Conservation (phyloP, 2,888 invertebrate species). For the Folsomia candida region DNA sequence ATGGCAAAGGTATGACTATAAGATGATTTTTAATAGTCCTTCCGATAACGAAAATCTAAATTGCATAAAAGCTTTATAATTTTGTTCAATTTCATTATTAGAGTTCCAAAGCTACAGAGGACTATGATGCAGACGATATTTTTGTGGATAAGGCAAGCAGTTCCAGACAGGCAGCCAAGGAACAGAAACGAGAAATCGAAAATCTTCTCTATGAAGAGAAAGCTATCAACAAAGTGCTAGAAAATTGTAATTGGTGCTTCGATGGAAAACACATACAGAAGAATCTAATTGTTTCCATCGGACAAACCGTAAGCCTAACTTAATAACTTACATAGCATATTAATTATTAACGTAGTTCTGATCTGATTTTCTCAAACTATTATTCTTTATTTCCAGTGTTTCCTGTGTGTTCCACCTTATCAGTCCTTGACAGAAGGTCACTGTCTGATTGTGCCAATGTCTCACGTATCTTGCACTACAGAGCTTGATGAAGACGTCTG, state of each 20-base stretch:
- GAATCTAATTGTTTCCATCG: slow-evolving; percentile 78
- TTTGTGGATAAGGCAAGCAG: slow-evolving; percentile 70
- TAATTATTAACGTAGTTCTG: slow-evolving; percentile 7
- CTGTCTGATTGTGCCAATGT: slow-evolving; percentile 68
- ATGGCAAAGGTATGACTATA: slow-evolving; percentile 60
- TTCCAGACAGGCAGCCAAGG: slow-evolving; percentile 57
- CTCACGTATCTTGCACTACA: slow-evolving; percentile 76
- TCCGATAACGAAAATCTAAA: no score
- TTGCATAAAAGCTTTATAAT: no score
- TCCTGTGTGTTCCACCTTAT: slow-evolving; percentile 75
- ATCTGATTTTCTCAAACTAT: no score
- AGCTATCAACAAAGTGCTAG: slow-evolving; percentile 67
- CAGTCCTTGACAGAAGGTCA: slow-evolving; percentile 81
- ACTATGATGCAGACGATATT: slow-evolving; percentile 75
- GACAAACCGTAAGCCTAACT: slow-evolving; percentile 62
- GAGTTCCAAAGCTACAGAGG: slow-evolving; percentile 53
- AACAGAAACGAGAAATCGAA: slow-evolving; percentile 63
- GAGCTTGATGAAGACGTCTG: slow-evolving; percentile 91
- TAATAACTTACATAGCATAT: no score
- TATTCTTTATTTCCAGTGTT: slow-evolving; percentile 60
- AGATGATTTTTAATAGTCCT: no score
- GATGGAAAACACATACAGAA: slow-evolving; percentile 76
- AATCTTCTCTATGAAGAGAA: slow-evolving; percentile 73
- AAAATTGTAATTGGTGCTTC: slow-evolving; percentile 78
- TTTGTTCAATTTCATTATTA: slow-evolving; percentile 28